Evolutionary conservation across 2,888 invertebrate species (phyloP).

Genomic region (Crepidodera aurea): DNA sequence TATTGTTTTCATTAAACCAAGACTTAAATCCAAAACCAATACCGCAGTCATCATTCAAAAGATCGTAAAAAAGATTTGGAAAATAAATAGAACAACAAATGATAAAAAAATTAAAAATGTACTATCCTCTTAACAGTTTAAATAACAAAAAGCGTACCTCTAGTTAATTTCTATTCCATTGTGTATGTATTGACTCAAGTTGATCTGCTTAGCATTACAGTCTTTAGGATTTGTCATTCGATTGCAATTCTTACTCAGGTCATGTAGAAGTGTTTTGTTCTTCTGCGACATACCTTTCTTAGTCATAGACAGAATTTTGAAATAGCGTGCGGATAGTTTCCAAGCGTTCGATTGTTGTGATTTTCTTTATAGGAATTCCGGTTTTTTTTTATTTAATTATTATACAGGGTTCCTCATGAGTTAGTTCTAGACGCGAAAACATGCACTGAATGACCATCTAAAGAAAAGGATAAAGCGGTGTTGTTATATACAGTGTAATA

Average conservation of each 20-base stretch:
- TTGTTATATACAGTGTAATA: too few relatives aligned
- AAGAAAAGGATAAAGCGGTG: too few relatives aligned
- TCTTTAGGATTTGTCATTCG: conserved; percentile 28
- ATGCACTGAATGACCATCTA: too few relatives aligned
- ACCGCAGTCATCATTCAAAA: too few relatives aligned
- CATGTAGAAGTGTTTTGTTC: conserved; percentile 31
- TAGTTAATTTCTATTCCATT: conserved; percentile 1
- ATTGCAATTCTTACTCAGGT: conserved; percentile 29
- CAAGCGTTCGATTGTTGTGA: conserved; percentile 15
- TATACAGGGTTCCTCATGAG: too few relatives aligned
- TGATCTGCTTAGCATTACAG: conserved; percentile 22
- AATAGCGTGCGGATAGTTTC: conserved; percentile 2
- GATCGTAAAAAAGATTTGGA: too few relatives aligned
- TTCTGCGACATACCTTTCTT: conserved; percentile 29
- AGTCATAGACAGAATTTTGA: conserved; percentile 31
- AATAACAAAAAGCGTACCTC: background rate
- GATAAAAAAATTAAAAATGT: background rate
- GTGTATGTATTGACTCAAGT: conserved; percentile 1
- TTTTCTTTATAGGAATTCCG: conserved; percentile 9
- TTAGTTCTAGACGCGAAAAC: too few relatives aligned
- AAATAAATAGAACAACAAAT: too few relatives aligned
- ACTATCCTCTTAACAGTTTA: background rate
- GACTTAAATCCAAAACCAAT: too few relatives aligned
- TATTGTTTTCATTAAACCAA: too few relatives aligned
- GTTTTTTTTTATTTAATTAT: background rate